A percentile compares a stretch with the other conserved stretches of the same genome.
phyloP scores from a whole-genome alignment of 2,113 vertebrate genomes.

The Capra hircus region DNA sequence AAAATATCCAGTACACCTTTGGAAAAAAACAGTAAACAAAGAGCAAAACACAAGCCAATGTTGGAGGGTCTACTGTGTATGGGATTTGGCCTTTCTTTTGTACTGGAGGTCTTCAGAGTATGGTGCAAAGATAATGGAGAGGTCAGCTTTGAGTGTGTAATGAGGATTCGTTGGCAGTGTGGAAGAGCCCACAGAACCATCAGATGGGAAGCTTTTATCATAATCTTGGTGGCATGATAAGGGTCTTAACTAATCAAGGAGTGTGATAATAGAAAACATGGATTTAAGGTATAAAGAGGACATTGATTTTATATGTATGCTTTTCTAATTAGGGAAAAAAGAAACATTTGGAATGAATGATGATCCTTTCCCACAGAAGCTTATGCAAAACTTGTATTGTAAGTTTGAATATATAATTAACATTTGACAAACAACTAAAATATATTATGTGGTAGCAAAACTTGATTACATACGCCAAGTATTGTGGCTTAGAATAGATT shows the following conservation, averaged over 20 bases:
- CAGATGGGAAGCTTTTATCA: neutral
- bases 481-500: neutral
- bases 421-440: neutral
- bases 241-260: neutral
- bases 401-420: neutral
- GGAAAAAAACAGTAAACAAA: neutral
- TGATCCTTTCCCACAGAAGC: neutral
- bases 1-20: neutral
- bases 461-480: neutral
- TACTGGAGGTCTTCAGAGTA: rapidly evolving
- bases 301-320: neutral
- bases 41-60: neutral
- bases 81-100: neutral
- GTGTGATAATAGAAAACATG: neutral
- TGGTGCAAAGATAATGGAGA: rapidly evolving
- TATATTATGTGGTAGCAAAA: neutral
- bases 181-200: neutral
- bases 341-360: neutral
- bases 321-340: neutral
- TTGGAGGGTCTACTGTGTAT: rapidly evolving
- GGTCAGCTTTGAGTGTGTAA: neutral
- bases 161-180: neutral
- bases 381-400: neutral
- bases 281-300: neutral
- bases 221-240: neutral